Base-by-base conservation (phyloP, 92 coral and sea anemone species). In the Isaurus tuberculatus region DNA sequence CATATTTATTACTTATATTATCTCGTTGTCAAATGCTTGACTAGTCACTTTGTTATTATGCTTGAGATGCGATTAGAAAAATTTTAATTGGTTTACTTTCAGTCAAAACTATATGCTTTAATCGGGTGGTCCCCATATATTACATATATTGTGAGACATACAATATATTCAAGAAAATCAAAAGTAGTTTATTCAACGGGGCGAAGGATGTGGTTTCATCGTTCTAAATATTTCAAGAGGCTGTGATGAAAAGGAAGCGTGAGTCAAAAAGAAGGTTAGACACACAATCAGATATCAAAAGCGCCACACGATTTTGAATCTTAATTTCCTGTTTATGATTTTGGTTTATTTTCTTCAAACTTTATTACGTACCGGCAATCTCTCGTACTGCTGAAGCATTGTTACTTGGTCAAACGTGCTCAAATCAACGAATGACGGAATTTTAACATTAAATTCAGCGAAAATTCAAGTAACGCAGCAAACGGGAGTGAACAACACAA, bases 21-120 rank as follows among this genome's bases (percentile, higher is more conserved):
- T 55, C 60, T 74, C 30, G 11, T 32, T 77, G 29, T 77, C 70
- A 57, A 22, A 77, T 43, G 78, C 58, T 40, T 58, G 51, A 77
- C 8, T 17, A 19, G 68, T n/a, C 42, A 5, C 70, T 77, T 77
- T 77, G 82, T 77, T 20, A 30, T 57, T 29, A 26, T 33, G 30
- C 32, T 31, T 34, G 19, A 25, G 53, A 32, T 34, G 33, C 17
- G 65, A 20, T 34, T 25, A 30, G 17, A 58, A 44, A 34, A 15
- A 77, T 77, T 77, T 28, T 77, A 58, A 77, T 77, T 77, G 70
- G 69, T 77, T 77, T 77, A 58, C 53, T 36, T 5, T 36, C 34
- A 31, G 48, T 29, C 49, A 26, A 48, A 77, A 49, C 27, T 19
- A 8, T 57, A 57, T 4, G 30, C 31, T 77, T 14, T 17, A 36